Conservation (phyloP, 1,140 invertebrate species). For the Bombus superbus region DNA sequence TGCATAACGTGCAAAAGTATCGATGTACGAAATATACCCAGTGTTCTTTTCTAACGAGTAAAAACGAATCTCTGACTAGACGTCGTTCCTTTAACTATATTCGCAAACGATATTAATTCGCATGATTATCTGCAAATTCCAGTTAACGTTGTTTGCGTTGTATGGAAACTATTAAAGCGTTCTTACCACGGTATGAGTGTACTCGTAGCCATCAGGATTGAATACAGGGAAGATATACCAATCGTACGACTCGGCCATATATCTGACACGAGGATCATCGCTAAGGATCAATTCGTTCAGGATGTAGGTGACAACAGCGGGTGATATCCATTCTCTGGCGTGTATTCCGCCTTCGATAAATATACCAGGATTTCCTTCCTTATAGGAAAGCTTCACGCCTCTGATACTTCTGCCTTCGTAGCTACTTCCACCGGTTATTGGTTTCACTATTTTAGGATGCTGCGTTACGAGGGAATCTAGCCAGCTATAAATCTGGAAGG, state of each 20-base stretch:
- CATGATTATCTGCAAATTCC: too few species aligned
- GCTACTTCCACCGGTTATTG: constrained; percentile 83
- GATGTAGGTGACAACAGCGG: constrained; percentile 87
- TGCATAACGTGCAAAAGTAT: too few species aligned
- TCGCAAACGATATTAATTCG: too few species aligned
- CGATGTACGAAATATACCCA: too few species aligned
- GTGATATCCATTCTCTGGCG: constrained; percentile 90
- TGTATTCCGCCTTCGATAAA: constrained; percentile 87
- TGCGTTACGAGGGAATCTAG: constrained; percentile 17
- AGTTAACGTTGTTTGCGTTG: too few species aligned
- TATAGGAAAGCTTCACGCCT: constrained; percentile 84
- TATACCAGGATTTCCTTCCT: constrained; percentile 78
- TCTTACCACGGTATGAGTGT: constrained; percentile 84
- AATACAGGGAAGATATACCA: constrained; percentile 88
- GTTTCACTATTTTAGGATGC: constrained; percentile 81
- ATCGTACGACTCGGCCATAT: constrained; percentile 84
- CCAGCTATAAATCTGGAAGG: constrained; percentile 33
- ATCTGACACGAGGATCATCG: constrained; percentile 77
- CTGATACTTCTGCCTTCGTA: constrained; percentile 85
- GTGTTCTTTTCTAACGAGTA: too few species aligned
- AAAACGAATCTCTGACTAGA: too few species aligned
- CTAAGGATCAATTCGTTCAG: constrained; percentile 85
- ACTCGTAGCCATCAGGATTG: constrained; percentile 92
- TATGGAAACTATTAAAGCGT: not conserved
- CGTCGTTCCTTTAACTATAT: too few species aligned